A percentile compares a stretch with the other conserved stretches of the same genome.
Conservation (phyloP, 2,113 vertebrate species). For the Ivindomyrus marchei region DNA sequence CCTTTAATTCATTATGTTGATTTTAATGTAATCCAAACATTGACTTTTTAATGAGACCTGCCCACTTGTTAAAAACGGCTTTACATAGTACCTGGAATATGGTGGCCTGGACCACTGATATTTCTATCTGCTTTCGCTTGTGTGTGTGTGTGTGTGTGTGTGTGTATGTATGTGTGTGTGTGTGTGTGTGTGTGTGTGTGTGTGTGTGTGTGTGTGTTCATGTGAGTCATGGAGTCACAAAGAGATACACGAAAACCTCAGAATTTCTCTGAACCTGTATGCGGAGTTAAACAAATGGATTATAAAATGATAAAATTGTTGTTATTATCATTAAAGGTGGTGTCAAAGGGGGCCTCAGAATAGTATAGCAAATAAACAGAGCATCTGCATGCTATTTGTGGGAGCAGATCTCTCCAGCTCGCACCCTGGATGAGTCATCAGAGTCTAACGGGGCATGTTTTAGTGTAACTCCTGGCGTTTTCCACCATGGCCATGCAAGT, state of each 20-base stretch:
- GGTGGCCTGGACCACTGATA: neutral
- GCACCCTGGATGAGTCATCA: constrained; percentile 49
- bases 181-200: neutral
- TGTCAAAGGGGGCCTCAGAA: neutral
- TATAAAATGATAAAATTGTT: neutral
- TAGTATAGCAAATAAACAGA: neutral
- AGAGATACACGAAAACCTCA: neutral
- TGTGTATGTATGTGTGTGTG: neutral
- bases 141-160: neutral
- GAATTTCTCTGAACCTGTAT: neutral
- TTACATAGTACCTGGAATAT: neutral
- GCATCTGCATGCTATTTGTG: constrained; percentile 16
- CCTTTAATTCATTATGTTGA: neutral
- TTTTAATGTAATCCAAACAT: neutral
- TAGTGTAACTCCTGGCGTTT: constrained; percentile 43
- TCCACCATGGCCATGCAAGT: neutral
- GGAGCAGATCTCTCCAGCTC: constrained; percentile 20
- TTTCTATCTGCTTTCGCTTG: neutral
- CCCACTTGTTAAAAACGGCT: neutral
- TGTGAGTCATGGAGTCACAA: neutral
- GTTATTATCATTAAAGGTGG: neutral
- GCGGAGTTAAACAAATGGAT: neutral
- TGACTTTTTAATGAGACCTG: neutral
- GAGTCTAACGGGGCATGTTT: constrained; percentile 48
- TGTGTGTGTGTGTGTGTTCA: neutral